Base-by-base conservation (phyloP, 1,140 invertebrate species). In the Papilio dardanus region DNA sequence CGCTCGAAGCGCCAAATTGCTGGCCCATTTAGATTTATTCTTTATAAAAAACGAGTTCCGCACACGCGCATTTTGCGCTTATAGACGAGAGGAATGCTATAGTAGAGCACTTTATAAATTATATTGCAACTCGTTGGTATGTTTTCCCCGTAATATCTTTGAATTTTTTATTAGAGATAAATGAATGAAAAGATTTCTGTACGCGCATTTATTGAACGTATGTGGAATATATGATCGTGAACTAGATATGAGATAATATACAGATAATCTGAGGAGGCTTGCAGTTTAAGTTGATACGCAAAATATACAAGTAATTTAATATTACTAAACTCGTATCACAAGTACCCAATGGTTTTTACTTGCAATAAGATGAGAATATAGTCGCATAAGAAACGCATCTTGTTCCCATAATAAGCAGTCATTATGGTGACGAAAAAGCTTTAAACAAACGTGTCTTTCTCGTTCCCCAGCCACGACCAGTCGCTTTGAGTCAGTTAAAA, bases 1-100 rank as follows among this genome's bases (percentile, higher is more conserved):
- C 79, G 50, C 79, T 75, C 79, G 78, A 80, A 42, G 21, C 68
- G 66, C 46, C 71, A 73, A 73, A 73, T 73, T 73, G 71, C 71
- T 73, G 46, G 71, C 42, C 71, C 71, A 54, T 73, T 73, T 73
- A 73, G 71, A 54, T 73, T 73, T 73, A 73, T 73, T 58, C 46
- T 46, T 54, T 31, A 33, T 28, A 62, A 62, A 37, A 69, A 24
- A 69, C 35, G 35, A 42, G 35, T 28, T 69, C 33, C 33, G 67
- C 21, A 69, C 67, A 69, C 33, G 35, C 67, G 35, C 33, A 33
- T 66, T 33, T 66, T 33, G 6, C 31, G 31, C 65, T 33, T 3
- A 3, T 66, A 66, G 50, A 46, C 42, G 42, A 58, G 54, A 62
- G 54, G 24, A 62, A 30, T 16, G 24, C 12, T 54, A 54, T 54